A percentile compares a stretch with the other conserved stretches of the same genome.
phyloP scores from a whole-genome alignment of 1,140 invertebrate genomes.

The Papilio polytes region DNA sequence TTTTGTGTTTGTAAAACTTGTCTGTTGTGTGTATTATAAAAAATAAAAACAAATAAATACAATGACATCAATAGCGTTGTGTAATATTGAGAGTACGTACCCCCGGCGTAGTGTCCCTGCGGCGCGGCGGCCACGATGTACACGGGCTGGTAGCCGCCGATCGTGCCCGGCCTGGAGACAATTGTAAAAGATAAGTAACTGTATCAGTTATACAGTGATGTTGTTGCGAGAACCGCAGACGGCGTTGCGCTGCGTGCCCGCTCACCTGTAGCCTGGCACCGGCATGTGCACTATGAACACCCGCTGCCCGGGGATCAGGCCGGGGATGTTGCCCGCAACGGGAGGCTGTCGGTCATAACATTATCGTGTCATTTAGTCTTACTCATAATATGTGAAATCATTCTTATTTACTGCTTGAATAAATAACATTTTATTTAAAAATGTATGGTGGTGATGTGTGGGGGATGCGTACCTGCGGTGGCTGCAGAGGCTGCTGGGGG shows the following conservation, averaged over 20 bases:
- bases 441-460: background rate
- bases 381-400: background rate
- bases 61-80: too few relatives aligned
- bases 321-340: conserved; percentile 67
- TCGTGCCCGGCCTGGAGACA: conserved; percentile 63
- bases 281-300: conserved; percentile 81
- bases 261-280: conserved; percentile 65
- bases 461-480: conserved; percentile 54
- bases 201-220: background rate
- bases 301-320: conserved; percentile 77
- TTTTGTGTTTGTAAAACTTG: too few relatives aligned
- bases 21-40: too few relatives aligned
- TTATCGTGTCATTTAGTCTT: background rate
- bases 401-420: background rate
- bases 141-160: conserved; percentile 74
- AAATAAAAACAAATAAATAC: too few relatives aligned
- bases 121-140: conserved; percentile 73
- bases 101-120: conserved; percentile 60
- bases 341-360: conserved; percentile 58
- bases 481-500: conserved; percentile 63
- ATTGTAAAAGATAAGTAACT: background rate
- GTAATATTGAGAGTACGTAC: conserved; percentile 42
- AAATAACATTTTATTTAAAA: background rate
- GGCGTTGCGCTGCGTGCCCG: background rate
- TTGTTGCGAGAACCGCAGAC: background rate